Conservation (phyloP, 2,888 invertebrate species). For the Meganola albula region DNA sequence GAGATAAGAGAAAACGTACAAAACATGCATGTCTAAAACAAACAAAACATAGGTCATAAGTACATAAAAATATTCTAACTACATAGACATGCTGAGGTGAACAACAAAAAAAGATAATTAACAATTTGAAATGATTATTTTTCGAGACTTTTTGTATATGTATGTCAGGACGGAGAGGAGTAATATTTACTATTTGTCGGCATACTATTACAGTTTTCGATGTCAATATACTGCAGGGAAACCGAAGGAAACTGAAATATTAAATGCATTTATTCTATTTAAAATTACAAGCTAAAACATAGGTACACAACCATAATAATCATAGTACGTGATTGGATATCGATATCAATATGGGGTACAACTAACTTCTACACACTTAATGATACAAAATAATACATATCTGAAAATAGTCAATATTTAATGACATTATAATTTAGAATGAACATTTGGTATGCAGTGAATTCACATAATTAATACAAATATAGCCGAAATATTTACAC, state of each 20-base stretch:
- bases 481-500: constrained; percentile 51
- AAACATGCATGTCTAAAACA: too few species aligned
- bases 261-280: constrained; percentile 54
- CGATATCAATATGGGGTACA: constrained; percentile 29
- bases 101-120: too few species aligned
- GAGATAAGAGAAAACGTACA: too few species aligned
- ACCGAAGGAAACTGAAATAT: constrained; percentile 28
- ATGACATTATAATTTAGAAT: constrained; percentile 41
- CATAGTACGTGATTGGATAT: constrained; percentile 37
- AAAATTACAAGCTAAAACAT: constrained; percentile 46
- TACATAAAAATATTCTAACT: too few species aligned
- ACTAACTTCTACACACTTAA: constrained; percentile 34
- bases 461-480: constrained; percentile 40
- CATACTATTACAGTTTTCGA: constrained; percentile 32
- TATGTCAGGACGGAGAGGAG: constrained; percentile 70
- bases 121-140: too few species aligned
- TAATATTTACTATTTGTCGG: constrained; percentile 40
- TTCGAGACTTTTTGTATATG: too few species aligned
- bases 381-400: constrained; percentile 41
- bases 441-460: constrained; percentile 47
- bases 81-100: too few species aligned
- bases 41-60: constrained; percentile 5
- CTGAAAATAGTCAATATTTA: constrained; percentile 51
- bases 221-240: constrained; percentile 30
- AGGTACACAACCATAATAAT: constrained; percentile 53